Evolutionary conservation across 2,797 vertebrate species (phyloP).

Genomic region (Clarias platycephalus): DNA sequence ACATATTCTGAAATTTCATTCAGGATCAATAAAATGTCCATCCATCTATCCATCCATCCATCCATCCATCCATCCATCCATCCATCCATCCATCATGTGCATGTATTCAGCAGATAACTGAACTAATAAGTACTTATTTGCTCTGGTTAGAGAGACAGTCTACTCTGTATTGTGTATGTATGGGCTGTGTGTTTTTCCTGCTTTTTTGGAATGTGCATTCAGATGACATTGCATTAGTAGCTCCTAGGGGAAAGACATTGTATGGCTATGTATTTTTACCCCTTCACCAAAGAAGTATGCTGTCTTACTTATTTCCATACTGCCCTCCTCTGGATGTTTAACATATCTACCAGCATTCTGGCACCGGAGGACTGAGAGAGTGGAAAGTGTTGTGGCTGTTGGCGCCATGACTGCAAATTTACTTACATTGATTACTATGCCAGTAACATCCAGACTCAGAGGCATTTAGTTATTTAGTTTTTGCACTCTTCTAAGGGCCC

Average conservation of each 20-base stretch:
- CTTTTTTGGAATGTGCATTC: background rate
- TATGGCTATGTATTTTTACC: background rate
- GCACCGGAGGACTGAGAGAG: background rate
- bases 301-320: slow-evolving; percentile 40
- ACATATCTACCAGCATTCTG: slow-evolving; percentile 21
- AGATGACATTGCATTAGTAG: background rate
- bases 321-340: slow-evolving; percentile 65
- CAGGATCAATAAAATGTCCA: too few relatives aligned
- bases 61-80: too few relatives aligned
- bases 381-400: slow-evolving; percentile 14
- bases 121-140: background rate
- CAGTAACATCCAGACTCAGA: slow-evolving; percentile 19
- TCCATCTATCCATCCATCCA: too few relatives aligned
- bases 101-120: background rate
- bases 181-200: background rate
- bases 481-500: background rate
- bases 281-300: background rate
- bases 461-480: slow-evolving; percentile 2
- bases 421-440: slow-evolving; percentile 48
- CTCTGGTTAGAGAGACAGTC: background rate
- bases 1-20: background rate
- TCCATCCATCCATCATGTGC: background rate
- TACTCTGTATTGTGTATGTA: background rate
- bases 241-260: background rate
- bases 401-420: slow-evolving; percentile 31